phyloP scores from a whole-genome alignment of 2,113 vertebrate species.

The Pseudopipra pipra region DNA sequence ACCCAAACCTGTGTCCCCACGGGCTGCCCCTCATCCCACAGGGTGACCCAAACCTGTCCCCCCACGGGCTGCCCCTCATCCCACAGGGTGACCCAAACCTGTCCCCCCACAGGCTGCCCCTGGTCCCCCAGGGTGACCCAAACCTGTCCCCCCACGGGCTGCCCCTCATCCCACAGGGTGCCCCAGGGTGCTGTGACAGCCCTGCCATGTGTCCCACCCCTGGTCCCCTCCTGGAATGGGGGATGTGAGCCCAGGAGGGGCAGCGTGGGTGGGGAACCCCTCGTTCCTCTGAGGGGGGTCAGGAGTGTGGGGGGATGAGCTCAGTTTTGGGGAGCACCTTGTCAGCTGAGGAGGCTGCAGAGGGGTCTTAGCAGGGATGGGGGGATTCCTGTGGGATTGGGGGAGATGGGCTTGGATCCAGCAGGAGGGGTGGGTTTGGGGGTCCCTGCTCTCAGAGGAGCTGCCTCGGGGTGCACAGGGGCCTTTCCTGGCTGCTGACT shows the following conservation, averaged over 20 bases:
- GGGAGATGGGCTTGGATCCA: background rate
- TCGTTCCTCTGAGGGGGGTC: background rate
- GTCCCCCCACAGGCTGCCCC: too few species aligned
- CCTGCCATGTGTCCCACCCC: too few species aligned
- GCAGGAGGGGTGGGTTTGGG: background rate
- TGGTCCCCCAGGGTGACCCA: background rate
- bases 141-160: background rate
- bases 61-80: background rate
- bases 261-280: background rate
- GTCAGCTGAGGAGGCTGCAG: background rate
- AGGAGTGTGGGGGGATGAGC: background rate
- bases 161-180: background rate
- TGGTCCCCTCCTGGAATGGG: background rate
- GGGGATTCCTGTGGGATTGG: background rate
- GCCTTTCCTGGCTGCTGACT: background rate
- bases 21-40: background rate
- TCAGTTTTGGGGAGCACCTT: background rate
- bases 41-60: background rate
- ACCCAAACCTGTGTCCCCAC: too few species aligned
- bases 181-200: background rate
- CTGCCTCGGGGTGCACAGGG: fast-evolving
- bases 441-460: background rate
- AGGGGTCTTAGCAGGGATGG: background rate
- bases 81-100: background rate
- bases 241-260: background rate